Evolutionary conservation across 2,888 invertebrate species (phyloP), one percentile per base, ranked within the genome.

Genomic region (Acleris holmiana): DNA sequence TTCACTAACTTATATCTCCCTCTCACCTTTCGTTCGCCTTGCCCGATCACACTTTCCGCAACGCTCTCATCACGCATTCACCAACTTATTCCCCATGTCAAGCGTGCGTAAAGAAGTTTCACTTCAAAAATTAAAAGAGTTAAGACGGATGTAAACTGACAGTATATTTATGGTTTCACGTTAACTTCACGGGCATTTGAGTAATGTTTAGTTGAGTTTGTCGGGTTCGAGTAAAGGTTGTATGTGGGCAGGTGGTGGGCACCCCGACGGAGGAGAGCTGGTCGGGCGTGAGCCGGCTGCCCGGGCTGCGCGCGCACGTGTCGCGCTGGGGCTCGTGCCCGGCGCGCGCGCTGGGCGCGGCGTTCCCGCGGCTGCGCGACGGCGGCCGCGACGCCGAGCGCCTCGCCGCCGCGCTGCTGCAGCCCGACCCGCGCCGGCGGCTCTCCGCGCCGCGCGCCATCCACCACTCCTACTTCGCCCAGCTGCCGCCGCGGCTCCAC

Each of bases 261-360:
- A 98, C 98, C 49, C 99, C 99, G 23, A 96, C 96, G 15, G 98
- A 98, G 86, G 96, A 97, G 73, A 96, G 96, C 76, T 99, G 99
- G 99, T 94, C 95, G 69, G 98, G 99, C 67, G 98, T 98, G 64
- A 95, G 96, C 60, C 95, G 96, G 73, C 94, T 98, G 79, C 97
- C 97, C 15, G 97, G 98, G 69, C 97, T 98, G 85, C 96, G 96
- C 78, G 94, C 95, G 74, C 96, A 97, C 91, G 78, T 84, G 73
- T 23, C 83, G 21, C 80, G 89, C 41, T 80, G 89, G 93, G 95
- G 95, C 78, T 93, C 94, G 83, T 95, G 96, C 88, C 94, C 95
- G 73, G 93, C 95, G 76, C 95, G 96, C 76, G 95, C 96, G 84
- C 94, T 98, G 78, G 97, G 97, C 72, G 94, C 96, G 71, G 96